phyloP scores from a whole-genome alignment of 2,113 vertebrate genomes.

The Coregonus clupeaformis region DNA sequence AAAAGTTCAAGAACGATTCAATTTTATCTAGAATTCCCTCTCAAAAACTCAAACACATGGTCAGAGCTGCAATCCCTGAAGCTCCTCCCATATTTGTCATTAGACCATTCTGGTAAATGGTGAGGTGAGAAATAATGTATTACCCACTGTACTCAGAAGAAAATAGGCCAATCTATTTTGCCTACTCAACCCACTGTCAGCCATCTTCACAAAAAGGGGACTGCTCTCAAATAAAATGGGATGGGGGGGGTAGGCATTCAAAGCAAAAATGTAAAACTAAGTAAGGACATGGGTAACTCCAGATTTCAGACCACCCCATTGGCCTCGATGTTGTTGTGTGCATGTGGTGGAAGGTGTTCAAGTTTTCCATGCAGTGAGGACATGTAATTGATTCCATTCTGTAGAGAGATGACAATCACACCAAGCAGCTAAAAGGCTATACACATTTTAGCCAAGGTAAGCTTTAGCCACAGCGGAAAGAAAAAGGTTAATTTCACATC shows the following conservation, averaged over 20 bases:
- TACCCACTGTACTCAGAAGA: conserved; percentile 47
- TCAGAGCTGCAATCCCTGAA: conserved; percentile 31
- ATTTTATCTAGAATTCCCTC: neutral
- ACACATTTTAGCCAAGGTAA: too few species aligned
- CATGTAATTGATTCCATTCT: neutral
- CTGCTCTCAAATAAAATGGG: conserved; percentile 3
- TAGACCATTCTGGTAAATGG: conserved; percentile 50
- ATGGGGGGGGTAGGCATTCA: neutral
- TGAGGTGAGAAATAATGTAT: conserved; percentile 54
- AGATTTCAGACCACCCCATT: neutral
- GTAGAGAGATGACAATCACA: neutral
- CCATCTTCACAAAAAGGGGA: neutral
- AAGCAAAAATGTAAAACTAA: neutral
- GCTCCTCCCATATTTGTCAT: conserved; percentile 17
- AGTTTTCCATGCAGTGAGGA: neutral
- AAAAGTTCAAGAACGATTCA: neutral
- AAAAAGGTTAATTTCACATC: too few species aligned
- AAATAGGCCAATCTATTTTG: conserved; percentile 26
- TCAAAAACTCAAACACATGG: neutral
- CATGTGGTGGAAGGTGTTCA: neutral
- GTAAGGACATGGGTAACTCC: neutral
- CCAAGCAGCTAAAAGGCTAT: too few species aligned
- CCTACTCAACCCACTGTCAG: conserved; percentile 13
- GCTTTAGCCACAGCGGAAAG: too few species aligned
- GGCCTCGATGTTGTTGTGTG: neutral